These are phyloP conservation scores for Phrynocephalus guinanensis DNA, from an alignment of 2,797 vertebrate species.

Conservation along the genomic window DNA sequence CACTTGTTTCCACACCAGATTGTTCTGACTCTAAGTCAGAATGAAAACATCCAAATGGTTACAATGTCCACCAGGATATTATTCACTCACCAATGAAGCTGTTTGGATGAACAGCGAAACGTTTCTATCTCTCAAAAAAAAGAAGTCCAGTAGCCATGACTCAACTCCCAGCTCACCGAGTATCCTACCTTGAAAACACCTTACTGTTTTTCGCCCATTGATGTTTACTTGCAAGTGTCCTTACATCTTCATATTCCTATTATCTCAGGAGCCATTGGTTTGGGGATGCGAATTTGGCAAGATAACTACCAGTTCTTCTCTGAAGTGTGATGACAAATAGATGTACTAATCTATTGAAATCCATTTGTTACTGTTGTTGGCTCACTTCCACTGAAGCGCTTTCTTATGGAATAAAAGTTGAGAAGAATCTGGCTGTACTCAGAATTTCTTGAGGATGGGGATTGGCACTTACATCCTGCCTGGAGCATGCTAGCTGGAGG, in stretches of 20 bases:
- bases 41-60: too few species aligned
- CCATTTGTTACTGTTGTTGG: neutral
- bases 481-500: conserved; percentile 18
- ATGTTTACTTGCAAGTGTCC: neutral
- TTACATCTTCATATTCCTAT: neutral
- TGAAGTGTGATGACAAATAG: neutral
- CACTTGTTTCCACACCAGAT: too few species aligned
- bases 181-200: neutral
- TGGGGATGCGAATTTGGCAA: neutral
- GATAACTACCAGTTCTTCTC: neutral
- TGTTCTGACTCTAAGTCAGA: too few species aligned
- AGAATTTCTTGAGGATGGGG: conserved; percentile 15
- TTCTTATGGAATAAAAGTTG: neutral
- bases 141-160: too few species aligned
- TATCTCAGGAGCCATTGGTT: neutral
- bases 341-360: neutral
- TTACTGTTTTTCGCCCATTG: neutral
- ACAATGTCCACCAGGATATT: too few species aligned
- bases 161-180: too few species aligned
- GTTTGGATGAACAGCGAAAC: too few species aligned
- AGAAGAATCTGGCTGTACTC: neutral
- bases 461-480: neutral
- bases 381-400: neutral
- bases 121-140: too few species aligned
- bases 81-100: too few species aligned